phyloP scores from a whole-genome alignment of 2,797 vertebrate genomes.

The Lophotriccus pileatus region DNA sequence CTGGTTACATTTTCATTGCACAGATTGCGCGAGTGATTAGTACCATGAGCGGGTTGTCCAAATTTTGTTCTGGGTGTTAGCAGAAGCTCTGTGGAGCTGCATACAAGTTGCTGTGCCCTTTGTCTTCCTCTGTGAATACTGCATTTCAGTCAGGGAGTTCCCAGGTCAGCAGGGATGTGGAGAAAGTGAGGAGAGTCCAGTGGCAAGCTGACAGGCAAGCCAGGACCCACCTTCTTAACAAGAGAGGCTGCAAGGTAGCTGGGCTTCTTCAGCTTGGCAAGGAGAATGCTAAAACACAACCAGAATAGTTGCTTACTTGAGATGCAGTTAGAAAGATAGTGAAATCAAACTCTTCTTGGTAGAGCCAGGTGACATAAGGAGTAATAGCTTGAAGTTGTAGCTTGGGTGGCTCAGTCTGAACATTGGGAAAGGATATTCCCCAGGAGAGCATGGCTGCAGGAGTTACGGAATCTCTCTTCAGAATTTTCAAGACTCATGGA shows the following conservation, averaged over 20 bases:
- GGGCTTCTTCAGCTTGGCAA: background rate
- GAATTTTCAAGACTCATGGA: background rate
- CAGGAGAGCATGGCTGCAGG: background rate
- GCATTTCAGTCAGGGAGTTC: rapidly evolving
- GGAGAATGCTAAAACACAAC: background rate
- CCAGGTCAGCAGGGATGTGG: background rate
- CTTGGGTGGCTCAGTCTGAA: background rate
- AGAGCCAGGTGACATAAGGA: background rate
- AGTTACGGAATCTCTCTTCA: background rate
- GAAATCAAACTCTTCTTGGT: background rate
- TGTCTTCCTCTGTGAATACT: background rate
- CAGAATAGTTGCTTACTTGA: background rate
- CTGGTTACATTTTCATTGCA: slow-evolving; percentile 33
- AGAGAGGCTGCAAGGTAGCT: background rate
- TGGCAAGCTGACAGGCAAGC: background rate
- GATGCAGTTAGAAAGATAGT: background rate
- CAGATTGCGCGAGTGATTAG: slow-evolving; percentile 33
- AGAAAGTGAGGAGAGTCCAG: background rate
- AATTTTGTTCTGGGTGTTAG: slow-evolving; percentile 22
- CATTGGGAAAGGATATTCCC: background rate
- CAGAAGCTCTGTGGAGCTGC: background rate
- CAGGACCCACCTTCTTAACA: background rate
- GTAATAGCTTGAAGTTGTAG: background rate
- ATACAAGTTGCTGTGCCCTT: background rate
- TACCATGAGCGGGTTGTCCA: slow-evolving; percentile 11